Evolutionary conservation across 1,140 invertebrate genomes (phyloP).

Genomic region (Atopsyche davidsoni): DNA sequence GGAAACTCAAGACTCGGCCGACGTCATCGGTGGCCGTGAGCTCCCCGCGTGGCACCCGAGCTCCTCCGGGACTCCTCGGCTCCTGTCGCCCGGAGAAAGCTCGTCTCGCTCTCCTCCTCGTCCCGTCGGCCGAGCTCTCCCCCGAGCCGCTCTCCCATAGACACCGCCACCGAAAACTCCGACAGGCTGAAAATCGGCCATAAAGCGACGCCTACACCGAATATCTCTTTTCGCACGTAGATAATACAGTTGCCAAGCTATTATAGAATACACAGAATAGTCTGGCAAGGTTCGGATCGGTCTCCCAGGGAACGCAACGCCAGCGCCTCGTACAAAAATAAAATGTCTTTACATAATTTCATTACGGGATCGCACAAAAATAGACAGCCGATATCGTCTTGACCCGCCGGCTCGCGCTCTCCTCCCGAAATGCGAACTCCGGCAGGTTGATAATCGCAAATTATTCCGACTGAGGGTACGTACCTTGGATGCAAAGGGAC

Average conservation of each 20-base stretch:
- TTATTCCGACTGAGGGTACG: slow-evolving; percentile 25
- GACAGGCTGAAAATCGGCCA: neutral
- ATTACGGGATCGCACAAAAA: slow-evolving; percentile 28
- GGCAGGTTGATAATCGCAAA: no score
- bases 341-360: slow-evolving; percentile 32
- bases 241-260: slow-evolving; percentile 19
- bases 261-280: slow-evolving; percentile 21
- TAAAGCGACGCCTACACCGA: slow-evolving; percentile 1
- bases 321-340: slow-evolving; percentile 24
- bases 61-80: no score
- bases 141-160: no score
- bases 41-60: no score
- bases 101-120: no score
- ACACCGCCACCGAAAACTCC: no score
- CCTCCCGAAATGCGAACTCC: no score
- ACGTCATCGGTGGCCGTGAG: no score
- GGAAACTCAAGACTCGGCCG: no score
- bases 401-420: no score
- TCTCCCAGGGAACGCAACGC: slow-evolving; percentile 19
- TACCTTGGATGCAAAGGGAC: slow-evolving; percentile 42
- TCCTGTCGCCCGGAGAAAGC: no score
- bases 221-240: neutral
- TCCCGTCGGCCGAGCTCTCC: no score
- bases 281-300: slow-evolving; percentile 26
- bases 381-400: slow-evolving; percentile 23